Evolutionary conservation across 2,113 vertebrate genomes (phyloP).

Genomic region (Chaetura pelagica): DNA sequence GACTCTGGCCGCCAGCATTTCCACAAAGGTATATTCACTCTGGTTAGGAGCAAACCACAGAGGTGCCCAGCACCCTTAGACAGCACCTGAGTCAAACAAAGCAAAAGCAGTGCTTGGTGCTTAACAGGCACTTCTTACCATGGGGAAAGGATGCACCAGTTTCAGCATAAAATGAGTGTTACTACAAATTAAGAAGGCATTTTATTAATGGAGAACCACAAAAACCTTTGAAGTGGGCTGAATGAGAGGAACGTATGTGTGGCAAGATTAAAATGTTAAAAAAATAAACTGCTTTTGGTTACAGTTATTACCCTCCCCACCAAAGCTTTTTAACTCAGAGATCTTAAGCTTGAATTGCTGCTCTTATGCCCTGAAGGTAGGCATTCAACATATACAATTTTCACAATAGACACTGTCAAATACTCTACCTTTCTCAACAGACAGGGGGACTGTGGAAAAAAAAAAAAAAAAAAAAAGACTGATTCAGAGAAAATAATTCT

Average conservation of each 20-base stretch:
- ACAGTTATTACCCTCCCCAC: background rate
- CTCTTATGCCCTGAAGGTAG: constrained; percentile 19
- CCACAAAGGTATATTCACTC: background rate
- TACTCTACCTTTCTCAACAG: background rate
- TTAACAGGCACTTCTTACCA: background rate
- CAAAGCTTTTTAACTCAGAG: background rate
- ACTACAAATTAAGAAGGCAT: background rate
- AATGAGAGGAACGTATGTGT: accelerated
- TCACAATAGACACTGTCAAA: background rate
- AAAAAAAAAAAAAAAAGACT: accelerated
- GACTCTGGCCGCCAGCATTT: background rate
- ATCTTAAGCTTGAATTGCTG: background rate
- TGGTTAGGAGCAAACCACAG: background rate
- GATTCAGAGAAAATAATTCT: background rate
- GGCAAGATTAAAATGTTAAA: background rate
- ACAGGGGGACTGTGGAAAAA: background rate
- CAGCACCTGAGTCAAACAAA: background rate
- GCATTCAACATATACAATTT: background rate
- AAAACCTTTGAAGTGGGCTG: background rate
- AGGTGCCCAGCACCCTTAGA: background rate
- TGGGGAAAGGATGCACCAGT: background rate
- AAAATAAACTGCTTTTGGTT: background rate
- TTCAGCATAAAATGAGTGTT: background rate
- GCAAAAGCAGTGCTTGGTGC: background rate
- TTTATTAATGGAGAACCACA: constrained; percentile 5